Percentiles rank a stretch among this genome's conserved stretches.
phyloP scores from a whole-genome alignment of 2,888 invertebrate genomes.

The Ormyrus pomaceus region DNA sequence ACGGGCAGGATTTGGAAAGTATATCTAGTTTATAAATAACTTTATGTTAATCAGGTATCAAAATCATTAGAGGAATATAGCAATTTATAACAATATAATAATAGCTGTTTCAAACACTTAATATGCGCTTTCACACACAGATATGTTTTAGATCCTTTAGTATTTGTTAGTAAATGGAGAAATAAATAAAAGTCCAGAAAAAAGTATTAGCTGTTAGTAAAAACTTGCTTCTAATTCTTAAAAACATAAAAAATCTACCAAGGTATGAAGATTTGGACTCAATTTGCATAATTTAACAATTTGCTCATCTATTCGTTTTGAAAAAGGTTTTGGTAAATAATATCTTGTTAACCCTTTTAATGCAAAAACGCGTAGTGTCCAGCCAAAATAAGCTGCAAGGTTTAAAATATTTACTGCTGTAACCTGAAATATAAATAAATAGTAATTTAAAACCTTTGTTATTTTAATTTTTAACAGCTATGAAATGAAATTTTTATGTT shows the following conservation, averaged over 20 bases:
- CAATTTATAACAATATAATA: too few relatives aligned
- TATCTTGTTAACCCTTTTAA: slow-evolving; percentile 83
- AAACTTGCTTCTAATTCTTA: neutral
- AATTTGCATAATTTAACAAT: slow-evolving; percentile 82
- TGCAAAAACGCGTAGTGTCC: slow-evolving; percentile 81
- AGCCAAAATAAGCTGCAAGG: slow-evolving; percentile 69
- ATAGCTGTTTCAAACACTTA: too few relatives aligned
- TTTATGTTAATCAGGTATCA: too few relatives aligned
- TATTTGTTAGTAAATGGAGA: slow-evolving; percentile 43
- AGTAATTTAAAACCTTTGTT: neutral
- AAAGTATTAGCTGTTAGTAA: slow-evolving; percentile 27
- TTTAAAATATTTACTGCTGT: slow-evolving; percentile 63
- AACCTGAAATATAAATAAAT: slow-evolving; percentile 60
- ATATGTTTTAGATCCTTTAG: too few relatives aligned
- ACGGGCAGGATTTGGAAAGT: too few relatives aligned
- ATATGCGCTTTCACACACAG: too few relatives aligned
- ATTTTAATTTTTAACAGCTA: neutral
- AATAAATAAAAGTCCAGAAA: slow-evolving; percentile 15
- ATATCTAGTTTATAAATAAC: too few relatives aligned
- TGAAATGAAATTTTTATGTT: neutral
- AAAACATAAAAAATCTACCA: slow-evolving; percentile 76
- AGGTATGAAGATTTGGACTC: slow-evolving; percentile 82
- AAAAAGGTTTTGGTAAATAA: slow-evolving; percentile 82
- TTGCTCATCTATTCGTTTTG: slow-evolving; percentile 83
- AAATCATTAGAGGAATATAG: too few relatives aligned